Percentiles rank a stretch among this genome's conserved stretches.
phyloP scores from a whole-genome alignment of 2,113 vertebrate genomes.

The Okapia johnstoni region DNA sequence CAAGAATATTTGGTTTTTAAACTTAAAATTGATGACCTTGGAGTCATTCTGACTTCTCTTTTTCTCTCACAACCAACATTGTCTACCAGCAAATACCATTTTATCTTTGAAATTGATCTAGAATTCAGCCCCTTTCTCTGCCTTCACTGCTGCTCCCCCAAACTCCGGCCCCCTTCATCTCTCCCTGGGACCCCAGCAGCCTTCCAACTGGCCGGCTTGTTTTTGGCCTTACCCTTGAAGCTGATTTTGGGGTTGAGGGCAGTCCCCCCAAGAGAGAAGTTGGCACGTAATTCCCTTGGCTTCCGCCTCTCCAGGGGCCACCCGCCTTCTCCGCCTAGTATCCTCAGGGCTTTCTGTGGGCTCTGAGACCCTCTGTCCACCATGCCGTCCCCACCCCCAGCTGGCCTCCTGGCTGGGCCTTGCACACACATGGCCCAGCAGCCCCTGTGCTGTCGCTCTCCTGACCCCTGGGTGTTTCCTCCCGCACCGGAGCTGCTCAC shows the following conservation, averaged over 20 bases:
- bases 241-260: not conserved
- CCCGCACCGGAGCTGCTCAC: not conserved
- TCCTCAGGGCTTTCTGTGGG: not conserved
- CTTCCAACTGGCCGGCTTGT: not conserved
- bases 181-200: not conserved
- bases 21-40: not conserved
- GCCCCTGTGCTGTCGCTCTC: not conserved
- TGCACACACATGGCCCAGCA: too few species aligned
- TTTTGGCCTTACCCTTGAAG: not conserved
- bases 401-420: not conserved
- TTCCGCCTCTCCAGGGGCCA: not conserved
- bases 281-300: not conserved
- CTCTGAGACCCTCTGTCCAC: not conserved
- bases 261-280: not conserved
- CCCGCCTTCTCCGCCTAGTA: not conserved
- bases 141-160: not conserved
- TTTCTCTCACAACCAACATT: not conserved
- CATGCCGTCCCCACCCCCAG: fast-evolving
- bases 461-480: too few species aligned
- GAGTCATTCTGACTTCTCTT: not conserved
- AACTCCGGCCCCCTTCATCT: too few species aligned
- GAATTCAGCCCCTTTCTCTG: not conserved
- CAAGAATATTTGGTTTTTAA: not conserved
- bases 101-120: not conserved
- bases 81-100: not conserved